These are phyloP conservation scores for Biston stratarius DNA, from an alignment of 2,888 invertebrate species.

Conservation along the genomic window DNA sequence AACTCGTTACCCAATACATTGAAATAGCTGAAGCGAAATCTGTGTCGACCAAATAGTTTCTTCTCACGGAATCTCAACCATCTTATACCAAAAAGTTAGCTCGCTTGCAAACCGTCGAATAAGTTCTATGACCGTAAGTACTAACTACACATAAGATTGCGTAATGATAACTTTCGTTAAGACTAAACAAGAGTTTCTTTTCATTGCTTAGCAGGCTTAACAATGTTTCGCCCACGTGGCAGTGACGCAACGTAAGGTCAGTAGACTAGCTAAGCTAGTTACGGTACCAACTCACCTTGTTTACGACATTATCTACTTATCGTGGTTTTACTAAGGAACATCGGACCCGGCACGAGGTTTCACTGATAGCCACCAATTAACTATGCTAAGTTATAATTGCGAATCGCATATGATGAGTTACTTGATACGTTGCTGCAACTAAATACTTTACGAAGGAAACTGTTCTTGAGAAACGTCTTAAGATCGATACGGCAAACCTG, in stretches of 20 bases:
- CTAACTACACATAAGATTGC: not conserved
- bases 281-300: slow-evolving; percentile 36
- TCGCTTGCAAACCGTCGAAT: slow-evolving; percentile 9
- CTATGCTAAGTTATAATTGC: not conserved
- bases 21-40: slow-evolving; percentile 24
- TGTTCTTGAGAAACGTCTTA: slow-evolving; percentile 28
- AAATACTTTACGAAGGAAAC: slow-evolving; percentile 24
- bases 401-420: slow-evolving; percentile 7
- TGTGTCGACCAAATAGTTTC: slow-evolving; percentile 32
- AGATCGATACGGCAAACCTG: slow-evolving; percentile 33
- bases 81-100: slow-evolving; percentile 12
- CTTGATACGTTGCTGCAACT: slow-evolving; percentile 11
- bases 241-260: slow-evolving; percentile 51
- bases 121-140: not conserved
- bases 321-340: slow-evolving; percentile 1
- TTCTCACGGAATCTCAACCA: slow-evolving; percentile 42
- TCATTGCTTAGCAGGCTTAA: slow-evolving; percentile 42
- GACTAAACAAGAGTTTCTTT: slow-evolving; percentile 3
- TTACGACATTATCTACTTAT: slow-evolving; percentile 28
- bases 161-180: not conserved
- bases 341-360: slow-evolving; percentile 15
- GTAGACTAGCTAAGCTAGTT: slow-evolving; percentile 46
- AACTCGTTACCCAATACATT: slow-evolving; percentile 19
- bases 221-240: slow-evolving; percentile 59
- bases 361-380: not conserved